Evolutionary conservation across 2,888 invertebrate species (phyloP).

Genomic region (Priocnemis perturbator): DNA sequence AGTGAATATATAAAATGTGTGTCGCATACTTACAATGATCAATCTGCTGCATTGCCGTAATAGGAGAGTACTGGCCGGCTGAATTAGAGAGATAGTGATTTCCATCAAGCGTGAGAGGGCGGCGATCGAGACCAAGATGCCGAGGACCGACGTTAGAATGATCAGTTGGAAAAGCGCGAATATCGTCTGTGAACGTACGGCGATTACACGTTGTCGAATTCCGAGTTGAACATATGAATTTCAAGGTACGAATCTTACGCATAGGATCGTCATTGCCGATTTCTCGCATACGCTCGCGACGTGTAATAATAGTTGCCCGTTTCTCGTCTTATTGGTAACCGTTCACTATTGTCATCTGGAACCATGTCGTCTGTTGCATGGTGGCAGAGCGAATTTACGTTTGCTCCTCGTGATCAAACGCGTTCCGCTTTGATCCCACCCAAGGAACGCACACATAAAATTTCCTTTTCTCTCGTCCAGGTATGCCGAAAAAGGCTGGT

Average conservation of each 20-base stretch:
- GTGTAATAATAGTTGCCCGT: no score
- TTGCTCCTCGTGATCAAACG: no score
- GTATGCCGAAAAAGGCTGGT: no score
- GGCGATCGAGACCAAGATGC: conserved; percentile 55
- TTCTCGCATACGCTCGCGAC: neutral
- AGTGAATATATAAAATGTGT: neutral
- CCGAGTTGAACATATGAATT: neutral
- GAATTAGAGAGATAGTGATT: conserved; percentile 45
- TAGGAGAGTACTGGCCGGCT: conserved; percentile 53
- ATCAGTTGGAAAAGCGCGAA: conserved; percentile 44
- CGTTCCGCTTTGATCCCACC: no score
- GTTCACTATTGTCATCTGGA: no score
- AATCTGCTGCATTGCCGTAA: conserved; percentile 52
- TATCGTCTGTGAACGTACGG: conserved; percentile 45
- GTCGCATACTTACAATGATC: conserved; percentile 59
- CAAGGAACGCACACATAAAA: no score
- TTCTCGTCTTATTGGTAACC: no score
- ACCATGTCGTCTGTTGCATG: no score
- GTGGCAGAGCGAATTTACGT: no score
- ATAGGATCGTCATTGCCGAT: conserved; percentile 33
- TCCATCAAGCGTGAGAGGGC: conserved; percentile 59
- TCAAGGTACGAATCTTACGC: conserved; percentile 25
- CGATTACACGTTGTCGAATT: neutral
- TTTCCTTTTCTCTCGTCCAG: no score
- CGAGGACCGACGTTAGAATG: conserved; percentile 56